Percentiles rank a stretch among this genome's conserved stretches.
These are phyloP conservation scores for Caradrina kadenii DNA, from an alignment of 2,888 invertebrate species.

Conservation along the genomic window DNA sequence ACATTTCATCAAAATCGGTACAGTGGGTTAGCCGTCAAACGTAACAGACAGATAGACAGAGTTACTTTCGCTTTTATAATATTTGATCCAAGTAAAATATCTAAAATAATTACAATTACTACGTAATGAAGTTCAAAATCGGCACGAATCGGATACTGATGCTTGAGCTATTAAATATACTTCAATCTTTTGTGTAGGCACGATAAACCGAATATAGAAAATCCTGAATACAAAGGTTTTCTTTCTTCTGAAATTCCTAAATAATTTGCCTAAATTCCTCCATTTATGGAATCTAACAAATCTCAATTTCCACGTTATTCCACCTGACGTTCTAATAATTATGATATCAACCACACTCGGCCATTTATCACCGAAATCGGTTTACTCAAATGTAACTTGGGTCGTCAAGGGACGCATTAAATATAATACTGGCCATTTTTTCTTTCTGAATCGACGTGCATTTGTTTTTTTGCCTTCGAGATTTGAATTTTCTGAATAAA, in stretches of 20 bases:
- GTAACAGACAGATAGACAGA: too few species aligned
- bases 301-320: conserved; percentile 24
- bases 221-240: neutral
- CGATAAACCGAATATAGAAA: too few species aligned
- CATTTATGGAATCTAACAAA: conserved; percentile 10
- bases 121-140: too few species aligned
- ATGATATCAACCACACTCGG: conserved; percentile 19
- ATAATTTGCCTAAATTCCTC: conserved; percentile 6
- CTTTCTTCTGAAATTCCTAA: neutral
- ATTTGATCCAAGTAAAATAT: too few species aligned
- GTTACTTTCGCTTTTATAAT: too few species aligned
- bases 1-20: too few species aligned
- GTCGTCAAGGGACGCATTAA: conserved; percentile 28
- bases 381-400: conserved; percentile 34
- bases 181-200: too few species aligned
- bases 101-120: too few species aligned
- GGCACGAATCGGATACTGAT: too few species aligned
- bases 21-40: too few species aligned
- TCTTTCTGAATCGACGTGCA: conserved; percentile 15
- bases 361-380: conserved; percentile 30
- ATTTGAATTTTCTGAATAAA: conserved; percentile 1
- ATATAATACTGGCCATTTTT: conserved; percentile 23
- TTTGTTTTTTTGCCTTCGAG: conserved; percentile 13
- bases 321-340: conserved; percentile 32
- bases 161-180: too few species aligned